Evolutionary conservation across 2,113 vertebrate genomes (phyloP), one percentile per base, ranked within the genome.

Genomic region (Pristiophorus japonicus): DNA sequence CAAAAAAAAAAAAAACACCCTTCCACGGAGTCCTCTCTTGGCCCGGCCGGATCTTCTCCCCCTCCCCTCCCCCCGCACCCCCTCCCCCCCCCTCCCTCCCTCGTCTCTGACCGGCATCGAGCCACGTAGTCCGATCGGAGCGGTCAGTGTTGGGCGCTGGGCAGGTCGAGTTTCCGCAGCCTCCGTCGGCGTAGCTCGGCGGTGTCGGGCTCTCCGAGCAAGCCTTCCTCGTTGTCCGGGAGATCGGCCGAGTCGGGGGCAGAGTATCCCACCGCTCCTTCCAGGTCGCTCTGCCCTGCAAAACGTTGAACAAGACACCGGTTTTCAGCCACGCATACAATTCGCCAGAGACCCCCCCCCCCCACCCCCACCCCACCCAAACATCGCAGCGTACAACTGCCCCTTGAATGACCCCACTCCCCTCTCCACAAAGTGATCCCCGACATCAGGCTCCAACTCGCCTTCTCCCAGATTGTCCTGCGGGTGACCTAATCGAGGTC

Each of bases 171-270:
- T 96, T 99, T 99, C 3, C 98, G 98, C 34, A 99, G 98, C 16
- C 99, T 98, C 3, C 99, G 98, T n/a, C 98, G 97, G 75, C 98
- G 98, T 55, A 99, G 96, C 96, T 99, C 98, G 0, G 98, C 98
- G 0, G 98, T 96, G 1, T 98, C 98, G 0, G 98, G 98, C 81
- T 98, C 98, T 0, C 97, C 98, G 0, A 97, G 97, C 11, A 97
- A 97, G 0, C 97, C 96, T 0, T 96, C 96, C 38, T 90, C 97
- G 66, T 96, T 97, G 0, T 95, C 97, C 0, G 97, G 97, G 45
- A 51, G 45, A 3, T 96, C 94, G 87, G 38, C 18, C 84, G 12
- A 0, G 2, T 2, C 85, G 73, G 12, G 93, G 62, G 2, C 90
- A 0, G 95, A 47, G 0, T 94, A 20, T 2, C 96, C 96, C 85